phyloP scores from a whole-genome alignment of 2,797 vertebrate genomes.

The Megaceryle alcyon region DNA sequence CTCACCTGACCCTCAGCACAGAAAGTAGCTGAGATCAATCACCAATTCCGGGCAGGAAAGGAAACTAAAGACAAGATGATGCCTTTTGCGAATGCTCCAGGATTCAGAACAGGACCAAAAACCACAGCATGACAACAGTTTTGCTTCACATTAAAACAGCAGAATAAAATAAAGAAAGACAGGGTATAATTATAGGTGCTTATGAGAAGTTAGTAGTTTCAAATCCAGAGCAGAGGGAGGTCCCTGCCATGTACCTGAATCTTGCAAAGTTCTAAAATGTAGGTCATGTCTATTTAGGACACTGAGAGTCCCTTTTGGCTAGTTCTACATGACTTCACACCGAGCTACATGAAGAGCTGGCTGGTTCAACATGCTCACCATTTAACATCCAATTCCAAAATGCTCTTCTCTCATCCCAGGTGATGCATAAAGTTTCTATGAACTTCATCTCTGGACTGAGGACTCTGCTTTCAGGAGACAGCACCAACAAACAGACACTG shows the following conservation, averaged over 20 bases:
- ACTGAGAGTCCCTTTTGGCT: constrained; percentile 44
- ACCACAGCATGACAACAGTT: neutral
- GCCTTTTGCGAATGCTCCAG: neutral
- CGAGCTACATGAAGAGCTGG: neutral
- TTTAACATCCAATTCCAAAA: neutral
- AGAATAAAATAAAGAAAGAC: neutral
- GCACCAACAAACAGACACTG: neutral
- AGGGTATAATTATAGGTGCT: neutral
- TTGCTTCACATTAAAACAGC: neutral
- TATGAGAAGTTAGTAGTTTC: neutral
- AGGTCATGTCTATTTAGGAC: constrained; percentile 68
- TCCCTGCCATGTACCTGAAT: constrained; percentile 23
- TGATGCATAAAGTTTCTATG: neutral
- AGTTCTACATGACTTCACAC: constrained; percentile 37
- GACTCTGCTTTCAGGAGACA: neutral
- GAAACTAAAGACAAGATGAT: neutral
- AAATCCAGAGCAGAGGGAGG: constrained; percentile 45
- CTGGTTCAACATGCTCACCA: neutral
- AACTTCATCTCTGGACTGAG: neutral
- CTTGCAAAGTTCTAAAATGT: constrained; percentile 60
- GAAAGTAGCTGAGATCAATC: neutral
- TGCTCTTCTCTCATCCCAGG: neutral
- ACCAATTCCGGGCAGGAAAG: neutral
- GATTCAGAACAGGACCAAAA: neutral
- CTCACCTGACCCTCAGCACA: neutral